A percentile compares a stretch with the other conserved stretches of the same genome.
Conservation (phyloP, 92 coral and sea anemone species). For the Phenganax stokvisi region DNA sequence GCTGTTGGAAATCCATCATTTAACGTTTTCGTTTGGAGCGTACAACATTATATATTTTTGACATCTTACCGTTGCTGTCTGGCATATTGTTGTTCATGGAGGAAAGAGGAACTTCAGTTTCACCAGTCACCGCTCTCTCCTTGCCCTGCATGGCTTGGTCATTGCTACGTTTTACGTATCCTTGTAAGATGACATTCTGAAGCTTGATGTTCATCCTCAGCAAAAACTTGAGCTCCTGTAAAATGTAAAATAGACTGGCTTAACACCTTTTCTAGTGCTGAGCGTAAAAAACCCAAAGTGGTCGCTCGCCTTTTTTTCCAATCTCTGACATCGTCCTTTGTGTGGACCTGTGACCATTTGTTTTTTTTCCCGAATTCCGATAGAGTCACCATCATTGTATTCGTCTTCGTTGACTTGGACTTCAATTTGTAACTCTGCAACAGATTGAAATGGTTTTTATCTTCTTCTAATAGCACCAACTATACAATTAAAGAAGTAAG, state of each 20-base stretch:
- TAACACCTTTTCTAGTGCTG: background rate
- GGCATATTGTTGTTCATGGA: background rate
- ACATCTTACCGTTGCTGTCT: constrained; percentile 8
- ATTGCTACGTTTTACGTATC: constrained; percentile 14
- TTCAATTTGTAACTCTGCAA: constrained; percentile 12
- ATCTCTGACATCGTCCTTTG: constrained; percentile 18
- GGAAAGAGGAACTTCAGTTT: background rate
- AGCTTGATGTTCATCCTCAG: background rate
- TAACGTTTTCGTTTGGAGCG: background rate
- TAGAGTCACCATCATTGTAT: background rate
- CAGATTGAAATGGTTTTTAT: background rate
- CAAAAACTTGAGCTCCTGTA: background rate
- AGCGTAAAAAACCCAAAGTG: background rate
- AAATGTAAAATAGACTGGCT: too few relatives aligned
- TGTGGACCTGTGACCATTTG: constrained; percentile 28
- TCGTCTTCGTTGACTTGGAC: constrained; percentile 1
- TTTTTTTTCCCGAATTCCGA: constrained; percentile 1
- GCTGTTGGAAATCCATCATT: background rate
- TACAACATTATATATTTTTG: background rate
- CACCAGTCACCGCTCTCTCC: constrained; percentile 24
- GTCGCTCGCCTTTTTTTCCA: constrained; percentile 13
- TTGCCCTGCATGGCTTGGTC: constrained; percentile 13
- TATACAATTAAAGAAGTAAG: too few relatives aligned
- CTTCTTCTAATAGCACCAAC: background rate
- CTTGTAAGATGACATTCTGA: background rate